These are phyloP conservation scores for Cnemophilus loriae DNA, from an alignment of 2,113 vertebrate species.

Conservation along the genomic window DNA sequence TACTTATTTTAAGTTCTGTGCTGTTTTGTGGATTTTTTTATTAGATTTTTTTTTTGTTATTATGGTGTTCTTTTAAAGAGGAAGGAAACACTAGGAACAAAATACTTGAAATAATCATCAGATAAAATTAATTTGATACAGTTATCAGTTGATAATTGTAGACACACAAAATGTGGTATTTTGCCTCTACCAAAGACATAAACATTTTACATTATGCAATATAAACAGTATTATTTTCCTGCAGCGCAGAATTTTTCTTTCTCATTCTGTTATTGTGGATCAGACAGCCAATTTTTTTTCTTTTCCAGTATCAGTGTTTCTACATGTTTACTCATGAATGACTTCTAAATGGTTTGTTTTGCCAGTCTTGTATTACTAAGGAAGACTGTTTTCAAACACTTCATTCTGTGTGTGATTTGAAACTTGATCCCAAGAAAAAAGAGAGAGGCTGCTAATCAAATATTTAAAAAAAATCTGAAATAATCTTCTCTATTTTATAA, in stretches of 20 bases:
- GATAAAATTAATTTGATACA: neutral
- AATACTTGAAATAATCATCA: neutral
- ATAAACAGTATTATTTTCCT: neutral
- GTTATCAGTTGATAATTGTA: neutral
- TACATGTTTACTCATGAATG: neutral
- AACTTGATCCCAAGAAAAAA: conserved; percentile 44
- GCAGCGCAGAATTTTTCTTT: neutral
- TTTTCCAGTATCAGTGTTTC: neutral
- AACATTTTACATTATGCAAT: neutral
- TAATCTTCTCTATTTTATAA: conserved; percentile 66
- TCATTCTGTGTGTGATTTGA: neutral
- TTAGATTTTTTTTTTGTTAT: neutral
- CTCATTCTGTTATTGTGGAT: neutral
- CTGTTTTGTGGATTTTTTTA: neutral
- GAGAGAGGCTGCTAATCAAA: conserved; percentile 26
- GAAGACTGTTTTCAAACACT: conserved; percentile 14
- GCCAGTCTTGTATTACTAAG: neutral
- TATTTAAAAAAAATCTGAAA: conserved; percentile 23
- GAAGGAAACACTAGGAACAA: neutral
- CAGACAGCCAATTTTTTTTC: neutral
- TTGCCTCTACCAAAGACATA: neutral
- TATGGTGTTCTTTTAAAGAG: neutral
- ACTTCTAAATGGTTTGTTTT: neutral
- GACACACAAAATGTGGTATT: neutral
- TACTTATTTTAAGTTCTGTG: neutral